Percentiles rank a stretch among this genome's conserved stretches.
These are phyloP conservation scores for Chloroceryle amazona DNA, from an alignment of 2,797 vertebrate genomes.

Conservation along the genomic window DNA sequence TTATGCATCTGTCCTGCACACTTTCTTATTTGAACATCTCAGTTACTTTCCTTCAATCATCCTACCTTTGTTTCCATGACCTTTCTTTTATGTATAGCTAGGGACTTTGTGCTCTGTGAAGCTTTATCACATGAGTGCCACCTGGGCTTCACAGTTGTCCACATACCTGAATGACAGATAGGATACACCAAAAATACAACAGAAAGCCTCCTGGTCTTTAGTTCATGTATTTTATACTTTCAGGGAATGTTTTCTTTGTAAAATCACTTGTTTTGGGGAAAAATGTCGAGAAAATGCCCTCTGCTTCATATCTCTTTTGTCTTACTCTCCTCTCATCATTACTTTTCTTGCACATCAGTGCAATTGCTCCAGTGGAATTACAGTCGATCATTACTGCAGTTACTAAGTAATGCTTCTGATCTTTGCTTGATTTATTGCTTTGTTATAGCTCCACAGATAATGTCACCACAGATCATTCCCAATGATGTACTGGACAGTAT, in stretches of 20 bases:
- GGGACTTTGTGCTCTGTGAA: neutral
- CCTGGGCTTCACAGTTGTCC: neutral
- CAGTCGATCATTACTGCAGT: neutral
- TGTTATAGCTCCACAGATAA: neutral
- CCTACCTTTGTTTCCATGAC: neutral
- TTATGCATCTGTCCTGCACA: slow-evolving; percentile 25
- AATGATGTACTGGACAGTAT: neutral
- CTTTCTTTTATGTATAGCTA: slow-evolving; percentile 8
- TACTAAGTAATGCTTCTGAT: neutral
- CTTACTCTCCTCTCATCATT: neutral
- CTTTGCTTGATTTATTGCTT: neutral
- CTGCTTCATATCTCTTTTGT: neutral
- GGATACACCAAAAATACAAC: neutral
- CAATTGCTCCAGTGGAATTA: neutral
- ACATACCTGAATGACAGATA: neutral
- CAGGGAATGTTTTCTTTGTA: neutral
- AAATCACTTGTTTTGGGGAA: neutral
- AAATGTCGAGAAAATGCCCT: neutral
- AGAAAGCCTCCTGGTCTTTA: neutral
- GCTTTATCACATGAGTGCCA: neutral
- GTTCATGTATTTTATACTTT: neutral
- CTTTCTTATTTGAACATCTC: neutral
- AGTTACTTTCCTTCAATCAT: slow-evolving; percentile 25
- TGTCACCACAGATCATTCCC: neutral
- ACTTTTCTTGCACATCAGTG: neutral